Evolutionary conservation across 2,113 vertebrate genomes (phyloP).

Genomic region (Astur gentilis): DNA sequence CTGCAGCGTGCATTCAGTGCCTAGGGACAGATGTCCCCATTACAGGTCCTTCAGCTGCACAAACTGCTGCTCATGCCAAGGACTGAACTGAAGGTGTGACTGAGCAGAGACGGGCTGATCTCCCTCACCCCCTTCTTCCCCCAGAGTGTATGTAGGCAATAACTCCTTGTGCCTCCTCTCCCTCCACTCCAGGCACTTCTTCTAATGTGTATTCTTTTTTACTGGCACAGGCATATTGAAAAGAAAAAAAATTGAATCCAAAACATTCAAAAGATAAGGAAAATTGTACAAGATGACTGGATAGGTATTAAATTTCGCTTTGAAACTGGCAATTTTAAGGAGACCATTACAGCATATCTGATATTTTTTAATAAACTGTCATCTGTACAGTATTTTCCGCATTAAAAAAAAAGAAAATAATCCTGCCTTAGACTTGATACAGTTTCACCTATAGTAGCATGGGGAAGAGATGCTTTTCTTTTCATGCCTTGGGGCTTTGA

Average conservation of each 20-base stretch:
- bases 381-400: not conserved
- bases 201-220: not conserved
- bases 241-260: not conserved
- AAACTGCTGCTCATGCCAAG: not conserved
- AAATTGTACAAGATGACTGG: not conserved
- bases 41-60: not conserved
- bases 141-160: no score
- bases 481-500: not conserved
- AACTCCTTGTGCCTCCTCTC: not conserved
- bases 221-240: not conserved
- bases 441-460: not conserved
- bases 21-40: not conserved
- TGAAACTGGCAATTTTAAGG: not conserved
- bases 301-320: not conserved
- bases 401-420: not conserved
- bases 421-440: not conserved
- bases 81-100: not conserved
- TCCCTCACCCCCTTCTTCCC: not conserved
- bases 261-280: not conserved
- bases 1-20: rapidly evolving
- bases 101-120: rapidly evolving
- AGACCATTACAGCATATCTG: not conserved
- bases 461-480: not conserved
- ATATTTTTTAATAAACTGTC: slow-evolving; percentile 11
- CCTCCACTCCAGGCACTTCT: not conserved